Base-by-base conservation (phyloP, 2,888 invertebrate species). In the Drosophila kambysellisi region DNA sequence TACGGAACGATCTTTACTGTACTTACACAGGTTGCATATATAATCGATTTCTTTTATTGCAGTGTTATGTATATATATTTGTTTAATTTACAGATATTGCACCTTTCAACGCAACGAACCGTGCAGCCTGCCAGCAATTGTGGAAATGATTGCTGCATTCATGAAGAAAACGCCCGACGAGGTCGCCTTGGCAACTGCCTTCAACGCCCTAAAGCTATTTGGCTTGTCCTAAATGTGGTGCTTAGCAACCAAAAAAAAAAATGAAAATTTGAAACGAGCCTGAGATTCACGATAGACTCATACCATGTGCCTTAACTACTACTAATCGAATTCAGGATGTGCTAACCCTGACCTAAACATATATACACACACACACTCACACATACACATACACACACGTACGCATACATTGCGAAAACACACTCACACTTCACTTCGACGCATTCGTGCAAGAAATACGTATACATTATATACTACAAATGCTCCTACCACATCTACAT, bases 101-200 rank as follows among this genome's bases (percentile, higher is more conserved):
- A 98, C 98, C 76, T 98, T 98, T 94, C 98, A 98, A 94, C 95
- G 99, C 83, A 99, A 99, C 93, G 99, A 99, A 94, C 99, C 99
- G 0, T 98, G 98, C 93, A 97, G 98, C 52, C 94, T 99, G 81
- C 98, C 98, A 12, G 97, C 97, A 51, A 96, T 98, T 61, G 97
- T 98, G 53, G 99, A 99, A 94, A 96, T 99, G 95, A 96, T 98
- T 78, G 98, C 98, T n/a, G 98, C 97, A 29, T 97, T 98, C 93
- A 96, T 98, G 94, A 95, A 95, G 61, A 96, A 96, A 92, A 95
- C 96, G 51, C 97, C 98, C 0, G 98, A 98, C 92, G 98, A 98
- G 92, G 97, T 98, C 17, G 98, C 98, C 0, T 94, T 98, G 54
- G 96, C 97, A 32, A 98, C 98, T 11, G 97, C 98, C 70, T 97